phyloP scores from a whole-genome alignment of 2,113 vertebrate genomes.

The Hippocampus mohnikei region DNA sequence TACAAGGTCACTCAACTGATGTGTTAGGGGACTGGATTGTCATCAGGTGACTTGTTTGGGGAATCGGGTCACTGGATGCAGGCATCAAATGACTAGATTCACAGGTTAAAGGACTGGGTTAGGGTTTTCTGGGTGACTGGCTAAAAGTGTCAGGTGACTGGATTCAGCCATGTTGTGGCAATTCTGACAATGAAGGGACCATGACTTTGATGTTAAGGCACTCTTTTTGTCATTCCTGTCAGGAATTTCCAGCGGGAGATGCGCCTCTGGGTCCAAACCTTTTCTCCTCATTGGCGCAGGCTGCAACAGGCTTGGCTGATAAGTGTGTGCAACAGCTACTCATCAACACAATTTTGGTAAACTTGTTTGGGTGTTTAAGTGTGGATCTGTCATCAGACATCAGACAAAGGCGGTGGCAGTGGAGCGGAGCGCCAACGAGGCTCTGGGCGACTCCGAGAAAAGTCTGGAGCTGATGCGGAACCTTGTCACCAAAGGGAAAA shows the following conservation, averaged over 20 bases:
- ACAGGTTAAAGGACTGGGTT: too few relatives aligned
- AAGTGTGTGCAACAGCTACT: constrained; percentile 67
- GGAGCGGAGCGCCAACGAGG: constrained; percentile 49
- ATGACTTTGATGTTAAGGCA: too few relatives aligned
- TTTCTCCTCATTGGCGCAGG: constrained; percentile 73
- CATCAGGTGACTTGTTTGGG: neutral
- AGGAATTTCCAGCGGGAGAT: constrained; percentile 73
- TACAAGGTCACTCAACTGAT: neutral
- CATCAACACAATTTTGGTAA: neutral
- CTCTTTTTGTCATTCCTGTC: constrained; percentile 1
- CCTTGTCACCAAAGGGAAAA: constrained; percentile 48
- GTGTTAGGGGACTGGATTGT: neutral
- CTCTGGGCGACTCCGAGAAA: constrained; percentile 55
- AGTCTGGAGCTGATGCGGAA: constrained; percentile 63
- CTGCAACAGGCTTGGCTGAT: constrained; percentile 76
- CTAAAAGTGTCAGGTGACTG: neutral
- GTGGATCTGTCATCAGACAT: constrained; percentile 76
- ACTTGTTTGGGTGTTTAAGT: neutral
- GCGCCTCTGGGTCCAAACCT: constrained; percentile 39
- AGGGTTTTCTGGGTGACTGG: neutral
- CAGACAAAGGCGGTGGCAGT: constrained; percentile 58
- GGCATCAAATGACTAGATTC: too few relatives aligned
- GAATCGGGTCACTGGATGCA: neutral
- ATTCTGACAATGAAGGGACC: neutral
- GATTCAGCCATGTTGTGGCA: neutral